Evolutionary conservation across 2,888 invertebrate genomes (phyloP), one percentile per base, ranked within the genome.

Genomic region (Anaspis maculata): DNA sequence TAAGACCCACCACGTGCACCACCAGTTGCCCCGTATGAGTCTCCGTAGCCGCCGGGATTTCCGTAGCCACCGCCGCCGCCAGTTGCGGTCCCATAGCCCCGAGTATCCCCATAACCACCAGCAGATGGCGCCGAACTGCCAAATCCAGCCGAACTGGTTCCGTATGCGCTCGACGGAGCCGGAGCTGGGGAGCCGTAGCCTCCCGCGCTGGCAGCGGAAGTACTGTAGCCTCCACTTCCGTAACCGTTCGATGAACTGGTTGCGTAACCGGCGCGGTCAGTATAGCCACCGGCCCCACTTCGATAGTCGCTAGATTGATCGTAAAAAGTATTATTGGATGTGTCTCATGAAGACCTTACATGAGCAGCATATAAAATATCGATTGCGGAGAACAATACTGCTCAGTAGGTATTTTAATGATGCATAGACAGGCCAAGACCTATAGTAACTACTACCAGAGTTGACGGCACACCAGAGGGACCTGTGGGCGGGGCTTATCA

Each of bases 41-140:
- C 43, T n/a, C 50, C 49, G 28, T 49, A 51, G 12, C 46, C 51
- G 33, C 50, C 46, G 29, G 49, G 44, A 35, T 40, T 46, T n/a
- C 32, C 37, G 24, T 37, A 32, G 4, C 44, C 37, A 1, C 35
- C 30, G 10, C 24, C 24, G n/a, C 21, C 22, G 12, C 21, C 34
- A 3, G 26, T 25, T 6, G 30, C 27, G 3, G 33, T 16, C 19
- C 30, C 32, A 13, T 33, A 30, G 15, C 32, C 32, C 3, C 37
- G 27, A 5, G 35, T 37, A 12, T 27, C 32, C 15, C 37, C 41
- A 24, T 42, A 41, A 25, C 37, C 39, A 15, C 32, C 30, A n/a
- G 34, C 31, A 14, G 34, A 38, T 14, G 30, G 37, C 9, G 37
- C 27, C 9, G 38, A 23, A 19, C 32, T 41, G 10, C 48, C 49